phyloP scores from a whole-genome alignment of 2,888 invertebrate species.

The Sesamia inferens region DNA sequence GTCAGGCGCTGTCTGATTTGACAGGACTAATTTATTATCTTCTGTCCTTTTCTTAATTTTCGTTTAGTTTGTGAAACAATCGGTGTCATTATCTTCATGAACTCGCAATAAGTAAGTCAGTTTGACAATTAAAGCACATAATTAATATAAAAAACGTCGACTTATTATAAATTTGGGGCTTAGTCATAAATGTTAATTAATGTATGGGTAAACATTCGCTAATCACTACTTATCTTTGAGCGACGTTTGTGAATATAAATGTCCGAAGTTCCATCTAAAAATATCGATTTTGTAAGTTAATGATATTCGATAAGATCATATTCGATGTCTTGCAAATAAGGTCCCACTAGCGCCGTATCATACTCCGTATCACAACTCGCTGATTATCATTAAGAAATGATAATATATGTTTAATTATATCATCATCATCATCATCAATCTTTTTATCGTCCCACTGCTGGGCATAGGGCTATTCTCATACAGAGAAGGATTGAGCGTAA shows the following conservation, averaged over 20 bases:
- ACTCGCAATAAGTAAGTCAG: background rate
- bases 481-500: too few species aligned
- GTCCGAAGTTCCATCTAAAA: constrained; percentile 6
- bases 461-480: too few species aligned
- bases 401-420: constrained; percentile 40
- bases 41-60: too few species aligned
- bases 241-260: constrained; percentile 10
- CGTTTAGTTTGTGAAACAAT: too few species aligned
- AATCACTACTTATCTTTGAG: too few species aligned
- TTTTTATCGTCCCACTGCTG: too few species aligned
- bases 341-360: constrained; percentile 20
- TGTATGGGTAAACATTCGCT: too few species aligned
- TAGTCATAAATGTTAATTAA: too few species aligned
- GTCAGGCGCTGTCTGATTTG: too few species aligned
- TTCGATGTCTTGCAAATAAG: constrained; percentile 21
- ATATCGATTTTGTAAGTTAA: constrained; percentile 37
- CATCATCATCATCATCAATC: too few species aligned
- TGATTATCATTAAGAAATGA: constrained; percentile 45
- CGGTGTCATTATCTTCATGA: background rate
- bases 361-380: constrained; percentile 22
- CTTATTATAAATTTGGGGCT: background rate
- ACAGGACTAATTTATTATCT: too few species aligned
- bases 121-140: constrained; percentile 13
- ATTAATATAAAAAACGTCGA: constrained; percentile 21
- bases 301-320: constrained; percentile 49